A percentile compares a stretch with the other conserved stretches of the same genome.
Evolutionary conservation across 1,140 invertebrate genomes (phyloP).

Genomic region (Heliconius eleuchia): DNA sequence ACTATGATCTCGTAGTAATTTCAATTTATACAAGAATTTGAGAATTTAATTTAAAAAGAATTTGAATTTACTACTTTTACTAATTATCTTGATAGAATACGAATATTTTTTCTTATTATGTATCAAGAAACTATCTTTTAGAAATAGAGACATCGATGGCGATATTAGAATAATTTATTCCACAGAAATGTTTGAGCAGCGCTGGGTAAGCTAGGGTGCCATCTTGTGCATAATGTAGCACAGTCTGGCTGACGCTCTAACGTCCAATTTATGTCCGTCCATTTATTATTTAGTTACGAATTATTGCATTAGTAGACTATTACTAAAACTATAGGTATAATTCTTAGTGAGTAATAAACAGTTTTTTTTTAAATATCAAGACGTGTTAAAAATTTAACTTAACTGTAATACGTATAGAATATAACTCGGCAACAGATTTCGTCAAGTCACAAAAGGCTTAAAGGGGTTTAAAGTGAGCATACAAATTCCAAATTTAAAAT

Average conservation of each 20-base stretch:
- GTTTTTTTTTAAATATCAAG: too few species aligned
- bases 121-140: slow-evolving; percentile 23
- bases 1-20: too few species aligned
- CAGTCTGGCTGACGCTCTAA: slow-evolving; percentile 45
- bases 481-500: slow-evolving; percentile 35
- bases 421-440: background rate
- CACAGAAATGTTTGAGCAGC: slow-evolving; percentile 33
- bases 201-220: slow-evolving; percentile 36
- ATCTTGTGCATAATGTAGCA: slow-evolving; percentile 58
- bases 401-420: background rate
- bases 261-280: slow-evolving; percentile 48
- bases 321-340: background rate
- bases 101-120: too few species aligned
- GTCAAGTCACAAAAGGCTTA: slow-evolving; percentile 20
- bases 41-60: too few species aligned
- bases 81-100: too few species aligned
- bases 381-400: too few species aligned
- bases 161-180: slow-evolving; percentile 42
- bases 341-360: too few species aligned
- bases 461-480: slow-evolving; percentile 28
- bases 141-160: slow-evolving; percentile 24
- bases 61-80: background rate
- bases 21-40: background rate
- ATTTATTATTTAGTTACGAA: slow-evolving; percentile 47
- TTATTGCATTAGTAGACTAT: slow-evolving; percentile 19